A percentile compares a stretch with the other conserved stretches of the same genome.
Conservation (phyloP, 2,113 vertebrate genomes). For the Corvus cornix region DNA sequence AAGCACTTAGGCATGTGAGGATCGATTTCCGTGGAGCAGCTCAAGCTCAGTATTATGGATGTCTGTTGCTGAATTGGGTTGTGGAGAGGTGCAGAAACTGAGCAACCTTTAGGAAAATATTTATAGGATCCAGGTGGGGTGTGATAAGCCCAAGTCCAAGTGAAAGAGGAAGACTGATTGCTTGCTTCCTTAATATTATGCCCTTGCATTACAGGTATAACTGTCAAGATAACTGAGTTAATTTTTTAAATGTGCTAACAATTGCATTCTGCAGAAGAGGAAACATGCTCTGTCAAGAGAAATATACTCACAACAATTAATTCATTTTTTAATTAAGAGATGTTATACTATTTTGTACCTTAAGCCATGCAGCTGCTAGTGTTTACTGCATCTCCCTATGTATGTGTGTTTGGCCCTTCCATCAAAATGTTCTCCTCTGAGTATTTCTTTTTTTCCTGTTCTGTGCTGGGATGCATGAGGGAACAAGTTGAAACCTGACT, state of each 20-base stretch:
- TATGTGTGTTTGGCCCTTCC: slow-evolving; percentile 12
- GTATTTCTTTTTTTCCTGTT: slow-evolving; percentile 29
- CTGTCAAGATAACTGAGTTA: background rate
- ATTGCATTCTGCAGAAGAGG: background rate
- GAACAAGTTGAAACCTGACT: slow-evolving; percentile 38
- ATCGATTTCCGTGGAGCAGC: slow-evolving; percentile 22
- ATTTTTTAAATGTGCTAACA: background rate
- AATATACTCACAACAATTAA: slow-evolving; percentile 10
- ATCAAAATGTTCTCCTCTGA: slow-evolving; percentile 2
- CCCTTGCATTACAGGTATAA: background rate
- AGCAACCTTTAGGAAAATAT: slow-evolving; percentile 26
- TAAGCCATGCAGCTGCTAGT: slow-evolving; percentile 51
- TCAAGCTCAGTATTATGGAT: slow-evolving; percentile 3
- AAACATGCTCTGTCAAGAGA: background rate
- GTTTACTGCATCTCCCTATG: slow-evolving; percentile 11
- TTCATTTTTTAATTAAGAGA: slow-evolving; percentile 63
- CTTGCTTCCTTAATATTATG: background rate
- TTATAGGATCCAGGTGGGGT: slow-evolving; percentile 20
- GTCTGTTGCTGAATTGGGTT: background rate
- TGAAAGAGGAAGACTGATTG: background rate
- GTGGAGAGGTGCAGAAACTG: background rate
- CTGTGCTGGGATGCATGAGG: background rate
- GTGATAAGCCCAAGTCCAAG: background rate
- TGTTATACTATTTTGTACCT: slow-evolving; percentile 19
- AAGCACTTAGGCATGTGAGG: background rate